Base-by-base conservation (phyloP, 2,797 vertebrate species). In the Tokudaia tokunoshimensis region DNA sequence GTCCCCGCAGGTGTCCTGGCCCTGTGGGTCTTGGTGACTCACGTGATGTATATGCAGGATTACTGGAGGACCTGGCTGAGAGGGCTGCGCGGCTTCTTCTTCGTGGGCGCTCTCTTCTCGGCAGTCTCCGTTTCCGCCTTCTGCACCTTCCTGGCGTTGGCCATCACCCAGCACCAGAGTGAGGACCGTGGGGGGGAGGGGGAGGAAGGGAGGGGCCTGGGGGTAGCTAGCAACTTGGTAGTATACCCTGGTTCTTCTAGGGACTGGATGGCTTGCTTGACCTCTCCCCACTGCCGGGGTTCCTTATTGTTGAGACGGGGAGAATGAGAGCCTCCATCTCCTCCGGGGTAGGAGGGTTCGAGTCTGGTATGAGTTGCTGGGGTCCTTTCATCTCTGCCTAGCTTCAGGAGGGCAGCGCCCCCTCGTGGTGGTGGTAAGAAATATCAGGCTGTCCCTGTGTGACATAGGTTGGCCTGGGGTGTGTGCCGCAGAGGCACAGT, bases 31-130 rank as follows among this genome's bases (percentile, higher is more conserved):
- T 98, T 99, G 91, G 99, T 99, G 98, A 99, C 99, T 5, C 99
- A 99, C 95, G 91, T 99, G 98, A 99, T 99, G 99, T 99, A 99
- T 98, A 98, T 99, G 96, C 99, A 99, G 98, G 99, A 99, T 98
- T 99, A 99, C 98, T 99, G 99, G 99, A 99, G 99, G 98, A 99
- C 99, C 65, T 99, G 99, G 99, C 98, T 99, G 55, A 99, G 99
- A 98, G 99, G 99, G 19, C 99, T 99, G 90, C 99, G 98, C 90
- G 99, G 99, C 98, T 99, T 99, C 98, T 98, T 99, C 96, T 97
- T 98, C 91, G 97, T 99, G 0, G 99, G 99, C 0, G 63, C 99
- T 84, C 96, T 99, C 97, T 99, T 99, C 99, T 99, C 98, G 0
- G 20, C 98, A 29, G 96, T 99, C 90, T 99, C 99, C 2, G 22